phyloP scores from a whole-genome alignment of 1,140 invertebrate species.

The Drosophila tropicalis region DNA sequence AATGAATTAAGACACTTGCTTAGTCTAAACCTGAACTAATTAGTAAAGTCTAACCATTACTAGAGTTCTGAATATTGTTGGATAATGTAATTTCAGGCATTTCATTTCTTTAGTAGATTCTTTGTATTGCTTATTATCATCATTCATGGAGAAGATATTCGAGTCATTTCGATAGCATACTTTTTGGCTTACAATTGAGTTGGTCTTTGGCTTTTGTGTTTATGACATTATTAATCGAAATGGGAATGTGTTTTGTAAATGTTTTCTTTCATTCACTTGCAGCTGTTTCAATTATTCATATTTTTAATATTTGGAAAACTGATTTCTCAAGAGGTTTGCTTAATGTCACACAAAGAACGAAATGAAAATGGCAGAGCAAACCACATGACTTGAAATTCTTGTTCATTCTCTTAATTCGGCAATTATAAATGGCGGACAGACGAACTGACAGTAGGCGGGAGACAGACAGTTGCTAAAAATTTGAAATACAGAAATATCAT shows the following conservation, averaged over 20 bases:
- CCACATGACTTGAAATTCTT: neutral
- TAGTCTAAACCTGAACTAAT: too few species aligned
- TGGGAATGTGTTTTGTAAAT: conserved; percentile 7
- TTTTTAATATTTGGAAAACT: conserved; percentile 9
- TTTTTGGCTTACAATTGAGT: neutral
- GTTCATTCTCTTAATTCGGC: conserved; percentile 4
- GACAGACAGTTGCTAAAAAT: conserved; percentile 5
- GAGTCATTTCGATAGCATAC: conserved; percentile 1
- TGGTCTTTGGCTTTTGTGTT: neutral
- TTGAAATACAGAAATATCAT: conserved; percentile 24
- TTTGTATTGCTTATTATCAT: too few species aligned
- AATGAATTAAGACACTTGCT: too few species aligned
- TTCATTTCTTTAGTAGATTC: too few species aligned
- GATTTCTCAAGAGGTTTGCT: conserved; percentile 20
- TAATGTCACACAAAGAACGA: conserved; percentile 7
- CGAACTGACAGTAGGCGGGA: neutral
- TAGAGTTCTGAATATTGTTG: too few species aligned
- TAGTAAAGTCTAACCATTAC: too few species aligned
- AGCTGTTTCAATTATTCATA: conserved; percentile 59
- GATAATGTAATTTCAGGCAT: too few species aligned
- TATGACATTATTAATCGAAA: neutral
- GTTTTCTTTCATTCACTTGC: conserved; percentile 18
- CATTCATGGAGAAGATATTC: neutral
- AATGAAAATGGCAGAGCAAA: neutral
- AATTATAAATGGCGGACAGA: conserved; percentile 10